Evolutionary conservation across 1,140 invertebrate genomes (phyloP), one percentile per base, ranked within the genome.

Genomic region (Notospermus geniculatus): DNA sequence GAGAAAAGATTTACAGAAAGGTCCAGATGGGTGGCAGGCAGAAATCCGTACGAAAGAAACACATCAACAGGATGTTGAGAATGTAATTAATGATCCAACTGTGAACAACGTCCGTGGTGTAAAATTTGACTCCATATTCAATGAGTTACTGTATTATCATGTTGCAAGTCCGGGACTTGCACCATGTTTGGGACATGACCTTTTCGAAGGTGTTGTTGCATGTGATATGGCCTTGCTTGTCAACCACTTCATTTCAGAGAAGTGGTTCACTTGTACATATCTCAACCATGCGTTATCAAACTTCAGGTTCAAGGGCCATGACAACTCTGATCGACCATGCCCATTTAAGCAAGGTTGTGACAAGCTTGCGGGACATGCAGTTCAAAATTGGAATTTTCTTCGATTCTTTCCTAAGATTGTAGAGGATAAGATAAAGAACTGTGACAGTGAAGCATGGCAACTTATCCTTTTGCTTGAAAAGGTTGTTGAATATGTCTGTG

Each of bases 301-400:
- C 4, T 50, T 50, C 46, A 50, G n/a, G 25, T 50, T 50, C 9
- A 27, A 19, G 4, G 54, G 54, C 17, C 32, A 29, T 30, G 32
- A 28, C 32, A 39, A 32, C 27, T 17, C 19, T 32, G 54, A 56
- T 30, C 22, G 54, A 39, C 32, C 32, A 13, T 50, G 46, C 25
- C n/a, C n/a, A 50, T 23, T 23, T 23, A 50, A 50, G 23, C 15
- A 29, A n/a, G 29, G 29, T 32, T 13, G 28, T 32, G 54, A 32
- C 19, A 56, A 56, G 29, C 19, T 56, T 32, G 29, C 22, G 1
- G 54, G 54, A 39, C 28, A 39, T 17, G 54, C 54, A 22, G 54
- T 56, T 56, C 54, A 56, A 39, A 56, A 28, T 56, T 56, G 54
- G 54, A 30, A 36, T 39, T 29, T 56, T 13, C 27, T 56, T 56